Conservation (phyloP, 2,113 vertebrate species). For the Varanus salvator region DNA sequence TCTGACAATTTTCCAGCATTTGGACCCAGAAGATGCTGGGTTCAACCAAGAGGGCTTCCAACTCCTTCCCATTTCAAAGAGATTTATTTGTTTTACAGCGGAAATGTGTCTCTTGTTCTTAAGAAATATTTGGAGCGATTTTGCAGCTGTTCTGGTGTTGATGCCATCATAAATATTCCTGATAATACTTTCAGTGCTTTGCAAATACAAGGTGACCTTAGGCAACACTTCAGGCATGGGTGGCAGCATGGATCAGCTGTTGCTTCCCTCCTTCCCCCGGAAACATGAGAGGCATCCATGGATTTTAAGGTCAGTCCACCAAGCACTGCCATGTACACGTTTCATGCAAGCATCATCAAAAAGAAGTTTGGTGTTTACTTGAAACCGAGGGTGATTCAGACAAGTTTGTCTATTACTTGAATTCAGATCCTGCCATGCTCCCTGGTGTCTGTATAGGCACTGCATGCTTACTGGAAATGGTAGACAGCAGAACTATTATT, state of each 20-base stretch:
- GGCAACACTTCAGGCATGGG: constrained; percentile 31
- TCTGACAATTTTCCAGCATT: constrained; percentile 51
- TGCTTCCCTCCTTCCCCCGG: constrained; percentile 26
- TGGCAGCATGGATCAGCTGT: constrained; percentile 28
- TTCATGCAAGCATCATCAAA: neutral
- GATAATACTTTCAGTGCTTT: constrained; percentile 51
- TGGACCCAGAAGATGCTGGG: constrained; percentile 24
- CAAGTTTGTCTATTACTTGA: neutral
- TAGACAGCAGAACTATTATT: neutral
- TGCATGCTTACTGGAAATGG: neutral
- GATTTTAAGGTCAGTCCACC: neutral
- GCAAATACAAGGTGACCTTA: constrained; percentile 73
- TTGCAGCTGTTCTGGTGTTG: constrained; percentile 69
- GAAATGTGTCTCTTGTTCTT: constrained; percentile 63
- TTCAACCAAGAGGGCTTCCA: constrained; percentile 41
- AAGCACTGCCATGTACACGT: neutral
- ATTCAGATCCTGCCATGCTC: neutral
- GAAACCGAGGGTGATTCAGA: neutral
- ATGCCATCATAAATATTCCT: constrained; percentile 71
- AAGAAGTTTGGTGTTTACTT: neutral
- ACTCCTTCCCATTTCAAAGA: constrained; percentile 56
- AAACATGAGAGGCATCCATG: constrained; percentile 54
- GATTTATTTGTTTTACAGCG: constrained; percentile 60
- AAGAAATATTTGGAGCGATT: constrained; percentile 64
- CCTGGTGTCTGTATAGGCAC: neutral